Evolutionary conservation across 2,888 invertebrate genomes (phyloP), one percentile per base, ranked within the genome.

Genomic region (Ophioninae sp.): DNA sequence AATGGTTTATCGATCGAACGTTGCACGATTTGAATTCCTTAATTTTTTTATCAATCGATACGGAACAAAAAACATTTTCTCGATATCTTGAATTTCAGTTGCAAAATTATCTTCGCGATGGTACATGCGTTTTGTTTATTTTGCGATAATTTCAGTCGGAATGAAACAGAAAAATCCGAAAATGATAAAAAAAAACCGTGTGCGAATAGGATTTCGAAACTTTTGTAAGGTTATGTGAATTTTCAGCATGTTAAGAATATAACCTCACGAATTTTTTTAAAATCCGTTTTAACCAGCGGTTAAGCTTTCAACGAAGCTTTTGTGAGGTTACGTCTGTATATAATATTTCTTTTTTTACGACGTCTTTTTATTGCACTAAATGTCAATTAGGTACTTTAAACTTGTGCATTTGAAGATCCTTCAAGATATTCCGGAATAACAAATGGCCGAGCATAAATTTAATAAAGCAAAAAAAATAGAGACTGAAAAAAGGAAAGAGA

Each of bases 401-500:
- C 79, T 81, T 81, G 76, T 76, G 69, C 51, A 67, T 72, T 72
- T 75, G 51, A 75, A 61, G 76, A 79, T 72, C 56, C 71, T 41
- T 76, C 51, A 39, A 71, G 61, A 82, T 79, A 75, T 71, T 75
- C 59, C 5, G 56, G 61, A 44, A 65, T 58, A 51, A 13, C 51
- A 41, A 74, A 39, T 10, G 39, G 39, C 13, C 39, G n/a, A 59
- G 7, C 13, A 61, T 37, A 51, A 56, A 78, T 39, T 30, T 41
- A 22, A 22, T 13, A 67, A 58, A 58, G 56, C 23, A 20, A 20
- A 22, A 37, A 59, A 30, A 58, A 58, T 67, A 68, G 41, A 39
- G 64, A 61, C 20, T 56, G 65, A 39, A 44, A 39, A 67, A 77
- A 56, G 67, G 75, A 61, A 67, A 77, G 63, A 72, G 75, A 56